A percentile compares a stretch with the other conserved stretches of the same genome.
Evolutionary conservation across 2,888 invertebrate genomes (phyloP).

Genomic region (Tachina fera): DNA sequence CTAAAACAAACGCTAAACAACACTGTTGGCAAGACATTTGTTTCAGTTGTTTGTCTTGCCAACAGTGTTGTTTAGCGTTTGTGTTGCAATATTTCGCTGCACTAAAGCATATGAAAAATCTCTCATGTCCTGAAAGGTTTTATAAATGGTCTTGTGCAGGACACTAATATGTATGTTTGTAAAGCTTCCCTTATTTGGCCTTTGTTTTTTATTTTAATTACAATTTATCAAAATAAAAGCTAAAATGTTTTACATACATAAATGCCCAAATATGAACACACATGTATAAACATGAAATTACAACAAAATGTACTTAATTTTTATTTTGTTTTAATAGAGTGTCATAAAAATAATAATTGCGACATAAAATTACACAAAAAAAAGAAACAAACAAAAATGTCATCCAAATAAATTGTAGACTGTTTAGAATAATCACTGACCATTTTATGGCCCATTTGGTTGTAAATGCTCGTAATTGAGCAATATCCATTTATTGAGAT

Average conservation of each 20-base stretch:
- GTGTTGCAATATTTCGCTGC: too few species aligned
- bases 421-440: slow-evolving; percentile 17
- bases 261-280: not conserved
- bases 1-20: too few species aligned
- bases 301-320: not conserved
- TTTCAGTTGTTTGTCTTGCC: too few species aligned
- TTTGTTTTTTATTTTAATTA: not conserved
- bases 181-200: not conserved
- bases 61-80: too few species aligned
- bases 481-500: not conserved
- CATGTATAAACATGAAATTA: slow-evolving; percentile 1
- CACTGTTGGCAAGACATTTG: too few species aligned
- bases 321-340: slow-evolving; percentile 15
- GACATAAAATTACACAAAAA: not conserved
- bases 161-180: not conserved
- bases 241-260: not conserved
- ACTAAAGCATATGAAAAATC: too few species aligned
- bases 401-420: slow-evolving; percentile 4
- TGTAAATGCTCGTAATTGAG: slow-evolving; percentile 28
- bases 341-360: slow-evolving; percentile 31
- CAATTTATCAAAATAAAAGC: not conserved
- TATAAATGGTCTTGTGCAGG: too few species aligned
- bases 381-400: not conserved
- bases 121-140: too few species aligned
- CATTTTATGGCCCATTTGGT: slow-evolving; percentile 29